Evolutionary conservation across 2,888 invertebrate genomes (phyloP), one percentile per base, ranked within the genome.

Genomic region (Caenorhabditis japonica): DNA sequence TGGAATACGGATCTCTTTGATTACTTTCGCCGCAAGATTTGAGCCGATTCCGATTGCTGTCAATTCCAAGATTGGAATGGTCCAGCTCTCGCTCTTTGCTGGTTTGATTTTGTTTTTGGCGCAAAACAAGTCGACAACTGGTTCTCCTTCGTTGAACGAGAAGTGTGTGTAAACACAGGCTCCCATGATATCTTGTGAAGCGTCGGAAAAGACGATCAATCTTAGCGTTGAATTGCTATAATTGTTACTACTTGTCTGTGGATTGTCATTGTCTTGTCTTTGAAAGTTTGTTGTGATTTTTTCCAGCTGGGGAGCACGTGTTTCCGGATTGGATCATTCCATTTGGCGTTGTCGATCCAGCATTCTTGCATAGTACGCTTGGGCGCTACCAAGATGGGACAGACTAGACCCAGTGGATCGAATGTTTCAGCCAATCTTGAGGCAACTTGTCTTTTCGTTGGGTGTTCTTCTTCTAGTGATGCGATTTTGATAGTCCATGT

Each of bases 51-150:
- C 59, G 4, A 49, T 30, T 7, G 17, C 59, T 4, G 33, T 4
- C 4, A 60, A 15, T 30, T 60, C 60, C 12, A 60, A 1, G n/a
- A 43, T 49, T 1, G 60, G 51, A 10, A 51, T 60, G 15, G 60
- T 43, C 47, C 30, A 43, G 1, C 21, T 51, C n/a, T 10, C 15
- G 1, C 30, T 33, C n/a, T 33, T 23, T 0, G 60, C 10, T 2
- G 60, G 51, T 15, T 17, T 49, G 34, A 51, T 43, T 13, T 51
- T 52, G 8, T 36, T 38, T 25, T 41, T 33, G 49, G 10, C 27
- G 4, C 3, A 10, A 12, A 53, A 41, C 1, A 53, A 17, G 2
- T n/a, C 30, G 30, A 5, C 5, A 7, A 7, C 30, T 30, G 30
- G 23, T 13, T 27, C n/a, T 53, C n/a, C n/a, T n/a, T n/a, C n/a